Evolutionary conservation across 2,113 vertebrate species (phyloP), one percentile per base, ranked within the genome.

Genomic region (Phodopus roborovskii): DNA sequence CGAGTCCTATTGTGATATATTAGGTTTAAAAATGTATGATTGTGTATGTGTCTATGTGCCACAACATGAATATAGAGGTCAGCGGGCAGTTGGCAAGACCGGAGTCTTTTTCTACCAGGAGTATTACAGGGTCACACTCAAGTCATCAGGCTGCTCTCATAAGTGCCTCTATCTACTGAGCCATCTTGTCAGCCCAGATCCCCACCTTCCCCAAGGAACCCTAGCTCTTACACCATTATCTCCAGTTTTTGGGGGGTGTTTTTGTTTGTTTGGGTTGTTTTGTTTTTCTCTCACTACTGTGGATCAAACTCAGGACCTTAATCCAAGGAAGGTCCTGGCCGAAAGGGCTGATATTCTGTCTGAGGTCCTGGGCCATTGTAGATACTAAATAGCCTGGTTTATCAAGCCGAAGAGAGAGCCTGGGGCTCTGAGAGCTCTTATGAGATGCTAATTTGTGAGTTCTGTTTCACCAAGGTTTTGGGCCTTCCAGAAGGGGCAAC

Each of bases 401-500:
- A 78, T 16, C 79, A 86, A 92, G 45, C 50, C 87, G 3, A 5
- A 11, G 17, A 60, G 39, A 94, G 39, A 86, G 77, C 36, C 45
- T 60, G 66, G 24, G 48, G 6, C 71, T 36, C 78, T 26, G 2
- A 56, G 68, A 71, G 33, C 87, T 71, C 9, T 50, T 42, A 7
- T 4, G n/a, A 66, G 62, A 90, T 87, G 89, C 71, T 97, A 88
- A 96, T 82, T 74, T 91, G 71, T 81, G 71, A 88, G 10, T 2
- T 45, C 0, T 83, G 70, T 78, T 88, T 68, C 30, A n/a, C 3
- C 75, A 96, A 99, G 99, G 98, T 99, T 78, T 97, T 99, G 86
- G 99, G 98, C 17, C 64, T 99, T 77, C 81, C 96, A 2, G 90
- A 96, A 7, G 98, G 98, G 13, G 98, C 99, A 60, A 98, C 99